Evolutionary conservation across 2,888 invertebrate genomes (phyloP).

Genomic region (Xylocampa areola): DNA sequence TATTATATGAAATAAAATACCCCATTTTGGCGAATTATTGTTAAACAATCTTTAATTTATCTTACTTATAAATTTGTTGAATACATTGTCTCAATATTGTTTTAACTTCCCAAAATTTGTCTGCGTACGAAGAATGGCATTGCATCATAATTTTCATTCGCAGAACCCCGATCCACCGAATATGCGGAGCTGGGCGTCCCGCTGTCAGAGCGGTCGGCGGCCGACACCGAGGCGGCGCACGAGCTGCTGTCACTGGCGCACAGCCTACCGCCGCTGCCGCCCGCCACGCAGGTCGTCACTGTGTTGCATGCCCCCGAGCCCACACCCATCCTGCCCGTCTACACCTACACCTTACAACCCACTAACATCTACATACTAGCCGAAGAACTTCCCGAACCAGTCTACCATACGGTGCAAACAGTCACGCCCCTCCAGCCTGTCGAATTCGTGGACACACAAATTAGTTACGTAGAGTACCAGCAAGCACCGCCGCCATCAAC

Average conservation of each 20-base stretch:
- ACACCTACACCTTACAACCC: constrained; percentile 92
- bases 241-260: constrained; percentile 94
- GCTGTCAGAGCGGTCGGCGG: constrained; percentile 91
- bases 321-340: constrained; percentile 78
- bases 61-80: no score
- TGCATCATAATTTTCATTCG: constrained; percentile 40
- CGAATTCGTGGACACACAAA: constrained; percentile 72
- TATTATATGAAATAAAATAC: no score
- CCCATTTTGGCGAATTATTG: no score
- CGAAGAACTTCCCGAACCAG: constrained; percentile 73
- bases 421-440: constrained; percentile 70
- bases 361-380: constrained; percentile 79
- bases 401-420: constrained; percentile 74
- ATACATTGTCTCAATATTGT: no score
- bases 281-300: constrained; percentile 90
- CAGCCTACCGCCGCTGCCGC: constrained; percentile 93
- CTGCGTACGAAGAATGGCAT: constrained; percentile 21
- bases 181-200: constrained; percentile 82
- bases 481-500: constrained; percentile 36
- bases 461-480: constrained; percentile 75
- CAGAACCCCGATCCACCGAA: constrained; percentile 61
- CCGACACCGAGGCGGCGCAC: constrained; percentile 97
- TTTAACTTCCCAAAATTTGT: not conserved
- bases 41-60: no score
- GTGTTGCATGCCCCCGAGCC: constrained; percentile 78